Percentiles rank a stretch among this genome's conserved stretches.
These are phyloP conservation scores for Epinephelus malabaricus DNA, from an alignment of 2,797 vertebrate genomes.

Conservation along the genomic window DNA sequence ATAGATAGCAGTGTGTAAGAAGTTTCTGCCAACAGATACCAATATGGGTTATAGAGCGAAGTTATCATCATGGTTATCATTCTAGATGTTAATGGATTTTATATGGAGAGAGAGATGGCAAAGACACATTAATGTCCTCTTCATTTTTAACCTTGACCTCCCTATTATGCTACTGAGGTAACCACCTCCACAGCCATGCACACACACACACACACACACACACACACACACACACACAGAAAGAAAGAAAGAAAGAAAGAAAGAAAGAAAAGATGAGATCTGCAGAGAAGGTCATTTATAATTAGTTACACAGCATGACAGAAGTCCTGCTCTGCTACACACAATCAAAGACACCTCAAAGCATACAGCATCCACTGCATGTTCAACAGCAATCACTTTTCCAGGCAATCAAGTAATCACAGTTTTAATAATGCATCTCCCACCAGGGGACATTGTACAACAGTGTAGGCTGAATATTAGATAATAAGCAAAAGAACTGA, in stretches of 20 bases:
- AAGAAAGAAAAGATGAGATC: constrained; percentile 55
- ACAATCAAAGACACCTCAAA: constrained; percentile 60
- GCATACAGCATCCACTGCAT: constrained; percentile 40
- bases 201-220: constrained; percentile 20
- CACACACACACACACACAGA: not conserved
- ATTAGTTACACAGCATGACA: constrained; percentile 75
- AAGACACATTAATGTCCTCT: constrained; percentile 49
- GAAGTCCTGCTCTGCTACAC: constrained; percentile 55
- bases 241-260: too few relatives aligned
- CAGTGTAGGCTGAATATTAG: constrained; percentile 37
- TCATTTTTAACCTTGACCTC: constrained; percentile 77
- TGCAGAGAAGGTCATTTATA: constrained; percentile 75
- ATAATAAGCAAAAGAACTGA: constrained; percentile 35
- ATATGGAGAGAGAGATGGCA: constrained; percentile 37
- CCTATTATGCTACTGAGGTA: constrained; percentile 44
- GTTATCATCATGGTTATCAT: constrained; percentile 36
- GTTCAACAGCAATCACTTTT: constrained; percentile 52
- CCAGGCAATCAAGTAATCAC: constrained; percentile 65
- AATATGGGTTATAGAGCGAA: constrained; percentile 31
- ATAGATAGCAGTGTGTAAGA: constrained; percentile 28
- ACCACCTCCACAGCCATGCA: constrained; percentile 21
- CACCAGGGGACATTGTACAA: constrained; percentile 41
- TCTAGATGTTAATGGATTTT: constrained; percentile 58
- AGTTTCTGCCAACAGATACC: constrained; percentile 17
- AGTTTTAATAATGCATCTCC: constrained; percentile 62